Conservation (phyloP, 2,888 invertebrate species). For the Drosophila meridionalis region DNA sequence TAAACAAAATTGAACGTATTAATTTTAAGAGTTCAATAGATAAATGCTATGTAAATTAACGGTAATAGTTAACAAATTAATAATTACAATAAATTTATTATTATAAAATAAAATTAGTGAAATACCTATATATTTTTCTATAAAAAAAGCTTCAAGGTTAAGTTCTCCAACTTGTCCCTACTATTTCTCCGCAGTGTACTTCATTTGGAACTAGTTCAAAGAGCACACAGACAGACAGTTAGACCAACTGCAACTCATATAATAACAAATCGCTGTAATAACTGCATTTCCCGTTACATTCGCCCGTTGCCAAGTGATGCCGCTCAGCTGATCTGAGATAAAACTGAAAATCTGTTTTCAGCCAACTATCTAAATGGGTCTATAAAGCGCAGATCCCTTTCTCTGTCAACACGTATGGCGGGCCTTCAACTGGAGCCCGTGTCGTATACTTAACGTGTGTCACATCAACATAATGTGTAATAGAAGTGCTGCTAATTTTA, state of each 20-base stretch:
- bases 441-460: constrained; percentile 14
- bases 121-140: too few relatives aligned
- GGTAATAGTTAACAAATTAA: too few relatives aligned
- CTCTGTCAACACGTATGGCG: not conserved
- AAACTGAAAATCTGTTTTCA: not conserved
- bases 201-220: not conserved
- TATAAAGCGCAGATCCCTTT: not conserved
- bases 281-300: constrained; percentile 2
- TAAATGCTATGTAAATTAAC: too few relatives aligned
- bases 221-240: not conserved
- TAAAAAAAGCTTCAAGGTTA: too few relatives aligned
- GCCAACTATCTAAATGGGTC: not conserved
- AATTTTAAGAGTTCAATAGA: too few relatives aligned
- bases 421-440: not conserved
- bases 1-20: too few relatives aligned
- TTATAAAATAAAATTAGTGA: too few relatives aligned
- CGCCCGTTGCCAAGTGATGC: constrained; percentile 7
- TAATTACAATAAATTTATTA: too few relatives aligned
- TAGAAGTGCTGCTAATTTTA: constrained; percentile 29
- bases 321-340: not conserved
- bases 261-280: not conserved
- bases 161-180: too few relatives aligned
- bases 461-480: constrained; percentile 2
- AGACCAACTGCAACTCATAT: not conserved
- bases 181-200: not conserved